Percentiles rank a stretch among this genome's conserved stretches.
Evolutionary conservation across 1,140 invertebrate species (phyloP).

Genomic region (Propsilocerus akamusi): DNA sequence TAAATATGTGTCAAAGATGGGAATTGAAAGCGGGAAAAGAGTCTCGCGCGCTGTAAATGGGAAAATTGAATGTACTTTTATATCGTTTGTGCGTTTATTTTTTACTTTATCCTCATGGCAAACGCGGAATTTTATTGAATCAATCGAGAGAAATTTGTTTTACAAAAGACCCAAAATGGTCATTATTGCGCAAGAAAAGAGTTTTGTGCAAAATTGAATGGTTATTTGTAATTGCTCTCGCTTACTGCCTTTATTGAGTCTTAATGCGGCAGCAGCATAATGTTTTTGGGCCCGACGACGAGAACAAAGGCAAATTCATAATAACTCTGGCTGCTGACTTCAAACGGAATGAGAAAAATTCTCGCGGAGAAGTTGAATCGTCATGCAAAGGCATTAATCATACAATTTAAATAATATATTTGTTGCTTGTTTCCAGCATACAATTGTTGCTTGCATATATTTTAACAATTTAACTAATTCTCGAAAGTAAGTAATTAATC

Average conservation of each 20-base stretch:
- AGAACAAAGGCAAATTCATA: background rate
- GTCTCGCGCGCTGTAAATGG: no score
- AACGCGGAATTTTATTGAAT: background rate
- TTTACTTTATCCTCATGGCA: background rate
- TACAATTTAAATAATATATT: conserved; percentile 2
- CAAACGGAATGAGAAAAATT: background rate
- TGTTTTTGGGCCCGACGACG: background rate
- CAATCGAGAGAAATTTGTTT: background rate
- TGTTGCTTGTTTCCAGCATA: conserved; percentile 1
- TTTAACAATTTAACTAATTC: background rate
- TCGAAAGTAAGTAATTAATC: background rate
- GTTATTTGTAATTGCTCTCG: conserved; percentile 1
- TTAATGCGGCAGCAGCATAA: background rate
- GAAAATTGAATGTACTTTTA: no score
- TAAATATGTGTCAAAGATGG: no score
- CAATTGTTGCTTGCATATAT: background rate
- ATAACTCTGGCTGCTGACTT: background rate
- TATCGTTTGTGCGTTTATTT: no score
- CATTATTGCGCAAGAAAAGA: background rate
- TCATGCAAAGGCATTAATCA: background rate
- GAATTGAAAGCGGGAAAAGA: no score
- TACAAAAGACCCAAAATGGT: background rate
- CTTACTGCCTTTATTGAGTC: background rate
- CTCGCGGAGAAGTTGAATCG: background rate
- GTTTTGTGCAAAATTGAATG: background rate